These are phyloP conservation scores for Spialia ferax DNA, from an alignment of 2,888 invertebrate species.

Conservation along the genomic window DNA sequence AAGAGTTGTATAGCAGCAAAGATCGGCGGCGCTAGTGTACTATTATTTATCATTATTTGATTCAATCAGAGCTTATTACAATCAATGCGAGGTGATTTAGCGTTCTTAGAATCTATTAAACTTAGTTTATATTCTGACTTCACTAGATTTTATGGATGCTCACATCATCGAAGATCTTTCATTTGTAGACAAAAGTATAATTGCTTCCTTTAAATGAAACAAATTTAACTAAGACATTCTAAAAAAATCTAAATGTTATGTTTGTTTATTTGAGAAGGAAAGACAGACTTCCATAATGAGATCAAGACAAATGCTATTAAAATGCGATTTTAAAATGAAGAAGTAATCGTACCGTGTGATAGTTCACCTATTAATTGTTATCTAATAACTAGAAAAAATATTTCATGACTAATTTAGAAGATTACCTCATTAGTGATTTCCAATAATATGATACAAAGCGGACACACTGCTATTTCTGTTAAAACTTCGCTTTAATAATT, in stretches of 20 bases:
- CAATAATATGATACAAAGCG: constrained; percentile 16
- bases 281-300: too few species aligned
- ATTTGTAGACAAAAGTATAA: too few species aligned
- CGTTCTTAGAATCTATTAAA: neutral
- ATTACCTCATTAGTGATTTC: constrained; percentile 26
- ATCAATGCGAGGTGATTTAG: neutral
- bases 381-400: constrained; percentile 9
- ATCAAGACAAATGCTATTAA: too few species aligned
- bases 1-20: too few species aligned
- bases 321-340: neutral
- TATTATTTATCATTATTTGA: neutral
- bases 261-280: too few species aligned
- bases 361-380: neutral
- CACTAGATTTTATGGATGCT: neutral
- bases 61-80: neutral
- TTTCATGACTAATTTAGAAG: constrained; percentile 13
- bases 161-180: neutral
- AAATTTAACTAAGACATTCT: too few species aligned
- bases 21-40: neutral
- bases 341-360: neutral
- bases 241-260: too few species aligned
- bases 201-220: too few species aligned
- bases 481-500: neutral
- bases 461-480: neutral
- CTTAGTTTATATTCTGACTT: constrained; percentile 4